Evolutionary conservation across 2,888 invertebrate genomes (phyloP).

Genomic region (Papilio demoleus): DNA sequence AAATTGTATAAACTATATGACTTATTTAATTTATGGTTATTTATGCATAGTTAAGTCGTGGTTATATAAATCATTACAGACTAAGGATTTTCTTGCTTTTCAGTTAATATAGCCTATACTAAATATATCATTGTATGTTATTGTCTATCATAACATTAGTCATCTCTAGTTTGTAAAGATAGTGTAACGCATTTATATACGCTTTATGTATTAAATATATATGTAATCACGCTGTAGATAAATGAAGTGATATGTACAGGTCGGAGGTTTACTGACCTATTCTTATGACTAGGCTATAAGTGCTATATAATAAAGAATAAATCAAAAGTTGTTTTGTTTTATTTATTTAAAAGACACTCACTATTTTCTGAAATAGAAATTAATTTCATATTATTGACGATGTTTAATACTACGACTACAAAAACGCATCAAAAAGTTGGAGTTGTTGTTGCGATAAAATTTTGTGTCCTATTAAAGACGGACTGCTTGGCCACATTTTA

Average conservation of each 20-base stretch:
- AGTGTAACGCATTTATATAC: neutral
- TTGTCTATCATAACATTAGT: neutral
- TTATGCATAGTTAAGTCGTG: no score
- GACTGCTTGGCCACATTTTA: no score
- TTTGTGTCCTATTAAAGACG: no score
- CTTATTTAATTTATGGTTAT: no score
- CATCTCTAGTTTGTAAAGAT: neutral
- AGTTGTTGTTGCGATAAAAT: no score
- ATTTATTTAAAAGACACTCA: neutral
- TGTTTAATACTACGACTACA: no score
- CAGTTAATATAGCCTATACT: neutral
- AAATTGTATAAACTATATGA: no score
- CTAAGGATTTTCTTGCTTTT: neutral
- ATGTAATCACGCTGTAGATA: conserved; percentile 20
- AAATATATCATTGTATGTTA: neutral
- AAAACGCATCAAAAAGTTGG: no score
- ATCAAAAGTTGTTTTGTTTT: neutral
- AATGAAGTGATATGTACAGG: conserved; percentile 15
- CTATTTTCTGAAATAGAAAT: neutral
- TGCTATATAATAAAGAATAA: conserved; percentile 27
- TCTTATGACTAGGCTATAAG: conserved; percentile 40
- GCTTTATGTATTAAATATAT: conserved; percentile 16
- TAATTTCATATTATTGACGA: no score
- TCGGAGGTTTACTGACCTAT: neutral
- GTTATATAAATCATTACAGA: neutral